Evolutionary conservation across 2,797 vertebrate genomes (phyloP), one percentile per base, ranked within the genome.

Genomic region (Schizopygopsis pylzovi): DNA sequence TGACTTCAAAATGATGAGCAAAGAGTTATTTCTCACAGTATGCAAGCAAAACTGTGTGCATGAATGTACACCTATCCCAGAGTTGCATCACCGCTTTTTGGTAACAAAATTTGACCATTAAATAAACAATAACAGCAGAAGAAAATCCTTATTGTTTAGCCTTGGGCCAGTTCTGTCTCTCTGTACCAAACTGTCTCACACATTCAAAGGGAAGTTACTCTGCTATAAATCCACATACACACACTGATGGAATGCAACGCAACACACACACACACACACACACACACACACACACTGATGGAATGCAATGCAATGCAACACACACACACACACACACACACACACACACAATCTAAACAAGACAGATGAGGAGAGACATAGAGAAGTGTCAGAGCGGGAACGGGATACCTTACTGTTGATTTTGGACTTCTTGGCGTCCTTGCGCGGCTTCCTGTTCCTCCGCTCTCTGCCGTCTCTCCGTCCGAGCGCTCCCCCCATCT

Each of bases 371-470:
- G 82, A 61, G 59, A 82, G 54, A 63, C 54, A 68, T 12, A 88
- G 49, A 85, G 52, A 86, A 59, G 22, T 15, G 86, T 76, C 52
- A 54, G 47, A 82, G n/a, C 61, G 12, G 47, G 12, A 83, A 37
- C 56, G 41, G 71, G 90, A 92, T 96, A 96, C 96, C 96, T 96
- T 96, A 94, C 95, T 95, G 93, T 95, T 95, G 92, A 94, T 92
- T 92, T 94, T 96, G 92, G 93, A 93, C 92, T 94, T 95, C 90
- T 88, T 94, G 90, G 90, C 87, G 91, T 93, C 90, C 92, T 92
- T 94, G 71, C 75, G 76, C 18, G 82, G 77, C 87, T 92, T 94
- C 91, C 90, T 94, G 87, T 91, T 91, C 89, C 87, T 93, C 87
- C 91, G 94, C 79, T 94, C 93, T 82, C 45, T 90, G 92, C 93